Conservation (phyloP, 2,888 invertebrate genomes). For the Tortricodes alternella region DNA sequence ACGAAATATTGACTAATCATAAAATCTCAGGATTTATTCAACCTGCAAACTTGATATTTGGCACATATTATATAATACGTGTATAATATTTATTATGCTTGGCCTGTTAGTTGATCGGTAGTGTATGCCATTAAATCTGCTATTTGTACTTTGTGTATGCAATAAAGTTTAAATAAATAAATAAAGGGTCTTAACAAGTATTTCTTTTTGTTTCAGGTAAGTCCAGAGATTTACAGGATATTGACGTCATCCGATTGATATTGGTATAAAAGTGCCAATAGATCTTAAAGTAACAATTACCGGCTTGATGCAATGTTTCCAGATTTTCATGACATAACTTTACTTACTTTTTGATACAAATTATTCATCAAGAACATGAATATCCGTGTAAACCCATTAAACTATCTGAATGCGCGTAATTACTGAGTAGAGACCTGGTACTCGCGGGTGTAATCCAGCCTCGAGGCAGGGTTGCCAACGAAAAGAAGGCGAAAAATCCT, state of each 20-base stretch:
- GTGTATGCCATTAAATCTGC: too few species aligned
- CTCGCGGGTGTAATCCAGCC: background rate
- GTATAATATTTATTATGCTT: too few species aligned
- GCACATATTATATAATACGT: too few species aligned
- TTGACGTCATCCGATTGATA: background rate
- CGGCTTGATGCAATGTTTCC: too few species aligned
- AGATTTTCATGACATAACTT: too few species aligned
- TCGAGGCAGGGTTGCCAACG: background rate
- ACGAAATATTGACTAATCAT: too few species aligned
- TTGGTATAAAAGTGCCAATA: background rate
- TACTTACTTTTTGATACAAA: background rate
- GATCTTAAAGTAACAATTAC: background rate
- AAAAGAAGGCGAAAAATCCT: too few species aligned
- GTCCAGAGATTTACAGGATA: background rate
- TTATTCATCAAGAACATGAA: background rate
- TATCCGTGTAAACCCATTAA: background rate
- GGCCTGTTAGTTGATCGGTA: too few species aligned
- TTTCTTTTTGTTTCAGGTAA: constrained; percentile 17
- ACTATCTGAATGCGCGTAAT: background rate
- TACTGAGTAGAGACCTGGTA: background rate
- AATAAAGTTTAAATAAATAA: too few species aligned
- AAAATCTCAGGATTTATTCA: too few species aligned
- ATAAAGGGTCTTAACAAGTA: background rate
- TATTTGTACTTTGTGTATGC: too few species aligned
- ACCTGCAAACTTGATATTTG: too few species aligned